Percentiles rank a stretch among this genome's conserved stretches.
Conservation (phyloP, 2,888 invertebrate species). For the Sminthurides aquaticus region DNA sequence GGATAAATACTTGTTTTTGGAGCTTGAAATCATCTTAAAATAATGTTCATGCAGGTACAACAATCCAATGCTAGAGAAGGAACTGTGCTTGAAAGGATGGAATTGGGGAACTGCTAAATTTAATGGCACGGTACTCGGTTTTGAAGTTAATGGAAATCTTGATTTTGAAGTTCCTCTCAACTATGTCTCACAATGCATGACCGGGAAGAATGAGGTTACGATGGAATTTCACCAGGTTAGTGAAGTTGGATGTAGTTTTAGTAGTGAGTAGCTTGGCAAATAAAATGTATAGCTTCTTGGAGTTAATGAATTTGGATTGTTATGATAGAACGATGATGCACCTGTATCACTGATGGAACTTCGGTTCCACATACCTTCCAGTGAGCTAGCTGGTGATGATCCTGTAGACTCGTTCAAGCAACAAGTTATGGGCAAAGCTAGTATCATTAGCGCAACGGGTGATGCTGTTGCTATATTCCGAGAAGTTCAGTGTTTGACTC, state of each 20-base stretch:
- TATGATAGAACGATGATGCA: slow-evolving; percentile 83
- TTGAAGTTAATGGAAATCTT: slow-evolving; percentile 66
- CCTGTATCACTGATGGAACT: slow-evolving; percentile 88
- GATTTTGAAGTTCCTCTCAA: slow-evolving; percentile 94
- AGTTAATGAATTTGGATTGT: slow-evolving; percentile 3
- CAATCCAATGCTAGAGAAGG: slow-evolving; percentile 81
- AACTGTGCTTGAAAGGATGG: slow-evolving; percentile 93
- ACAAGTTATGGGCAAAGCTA: slow-evolving; percentile 93
- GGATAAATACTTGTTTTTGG: too few relatives aligned
- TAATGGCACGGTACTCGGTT: slow-evolving; percentile 74
- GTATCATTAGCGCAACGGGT: slow-evolving; percentile 93
- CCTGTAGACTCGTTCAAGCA: slow-evolving; percentile 95
- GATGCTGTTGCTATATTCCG: slow-evolving; percentile 95
- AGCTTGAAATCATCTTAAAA: too few relatives aligned
- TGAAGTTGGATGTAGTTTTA: neutral
- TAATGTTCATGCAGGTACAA: too few relatives aligned
- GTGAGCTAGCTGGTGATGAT: slow-evolving; percentile 79
- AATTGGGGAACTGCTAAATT: slow-evolving; percentile 98
- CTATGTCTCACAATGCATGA: slow-evolving; percentile 91
- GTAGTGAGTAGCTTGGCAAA: neutral
- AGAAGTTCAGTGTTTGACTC: slow-evolving; percentile 95
- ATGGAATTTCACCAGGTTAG: slow-evolving; percentile 88
- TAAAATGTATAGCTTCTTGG: too few relatives aligned
- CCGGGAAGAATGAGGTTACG: slow-evolving; percentile 96
- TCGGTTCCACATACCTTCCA: slow-evolving; percentile 93